Conservation (phyloP, 2,888 invertebrate genomes). For the Lysandra coridon region DNA sequence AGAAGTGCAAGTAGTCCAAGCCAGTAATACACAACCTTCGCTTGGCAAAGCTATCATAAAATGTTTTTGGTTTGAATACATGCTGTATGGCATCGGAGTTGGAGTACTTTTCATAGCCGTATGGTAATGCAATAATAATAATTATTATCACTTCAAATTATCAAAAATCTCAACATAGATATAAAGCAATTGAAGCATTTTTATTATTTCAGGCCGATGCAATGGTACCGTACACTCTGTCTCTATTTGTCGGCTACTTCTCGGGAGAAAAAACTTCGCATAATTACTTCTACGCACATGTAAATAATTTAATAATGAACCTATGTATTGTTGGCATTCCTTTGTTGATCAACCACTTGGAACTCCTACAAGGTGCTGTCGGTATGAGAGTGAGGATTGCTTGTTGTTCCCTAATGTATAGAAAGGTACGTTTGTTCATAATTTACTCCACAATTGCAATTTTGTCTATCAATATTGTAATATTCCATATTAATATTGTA, state of each 20-base stretch:
- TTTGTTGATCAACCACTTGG: conserved; percentile 81
- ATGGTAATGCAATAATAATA: conserved; percentile 60
- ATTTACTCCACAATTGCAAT: no score
- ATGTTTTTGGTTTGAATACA: conserved; percentile 81
- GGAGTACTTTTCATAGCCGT: conserved; percentile 78
- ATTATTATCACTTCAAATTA: neutral
- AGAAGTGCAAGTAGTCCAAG: conserved; percentile 73
- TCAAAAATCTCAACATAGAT: no score
- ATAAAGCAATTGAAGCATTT: neutral
- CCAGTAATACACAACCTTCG: conserved; percentile 75
- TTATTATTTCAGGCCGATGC: conserved; percentile 74
- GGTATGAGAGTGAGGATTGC: conserved; percentile 89
- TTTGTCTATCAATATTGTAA: no score
- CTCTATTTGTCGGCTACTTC: conserved; percentile 83
- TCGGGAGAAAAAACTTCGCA: conserved; percentile 66
- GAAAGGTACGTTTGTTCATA: conserved; percentile 81
- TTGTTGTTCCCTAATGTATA: conserved; percentile 88
- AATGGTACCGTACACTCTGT: conserved; percentile 81
- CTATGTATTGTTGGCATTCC: conserved; percentile 77
- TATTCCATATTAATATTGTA: no score
- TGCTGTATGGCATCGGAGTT: conserved; percentile 79
- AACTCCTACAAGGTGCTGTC: conserved; percentile 79
- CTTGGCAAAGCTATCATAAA: conserved; percentile 79
- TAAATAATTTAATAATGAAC: conserved; percentile 83
- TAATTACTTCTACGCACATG: conserved; percentile 81